Base-by-base conservation (phyloP, 2,797 vertebrate genomes). In the Micromesistius poutassou region DNA sequence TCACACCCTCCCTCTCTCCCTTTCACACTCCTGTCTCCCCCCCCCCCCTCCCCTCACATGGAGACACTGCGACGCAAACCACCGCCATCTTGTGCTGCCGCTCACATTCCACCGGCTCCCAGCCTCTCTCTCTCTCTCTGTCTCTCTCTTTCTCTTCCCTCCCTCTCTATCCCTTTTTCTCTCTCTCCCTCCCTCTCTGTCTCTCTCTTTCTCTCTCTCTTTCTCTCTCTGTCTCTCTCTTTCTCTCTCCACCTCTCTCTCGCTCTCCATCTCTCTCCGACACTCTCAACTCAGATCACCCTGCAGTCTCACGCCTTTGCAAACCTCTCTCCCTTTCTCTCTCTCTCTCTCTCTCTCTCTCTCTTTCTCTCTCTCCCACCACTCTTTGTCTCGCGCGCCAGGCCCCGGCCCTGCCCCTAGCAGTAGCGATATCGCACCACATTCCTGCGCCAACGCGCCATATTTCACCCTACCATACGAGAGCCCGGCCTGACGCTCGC, bases 41-140 rank as follows among this genome's bases (percentile, higher is more conserved):
- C 5, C 70, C 22, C 30, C 12, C 9, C 71, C n/a, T 81, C 72
- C 6, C 83, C 80, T 84, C 82, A 89, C 88, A 85, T 86, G 78
- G 77, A 83, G 84, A 85, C 80, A 77, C 77, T 90, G 81, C 86
- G 89, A 90, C 84, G 87, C 90, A 91, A 84, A 85, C 84, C 73
- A 89, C 89, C 90, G 89, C 90, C 92, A 92, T 93, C 91, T 91
- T 91, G 91, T 90, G 73, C 84, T 86, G 83, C 90, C 84, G 85
- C 87, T 78, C 84, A 86, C 82, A 77, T 73, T 87, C 87, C 81
- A 83, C 82, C 76, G 84, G 83, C 81, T 80, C 81, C 82, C 80
- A 74, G 72, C 36, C 55, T 62, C n/a, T 7, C 55, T 62, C 55
- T 10, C 22, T 62, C 55, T 25, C 5, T 7, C 55, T 25, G 22